Evolutionary conservation across 1,140 invertebrate genomes (phyloP), one percentile per base, ranked within the genome.

Genomic region (Ostrea denselamellosa): DNA sequence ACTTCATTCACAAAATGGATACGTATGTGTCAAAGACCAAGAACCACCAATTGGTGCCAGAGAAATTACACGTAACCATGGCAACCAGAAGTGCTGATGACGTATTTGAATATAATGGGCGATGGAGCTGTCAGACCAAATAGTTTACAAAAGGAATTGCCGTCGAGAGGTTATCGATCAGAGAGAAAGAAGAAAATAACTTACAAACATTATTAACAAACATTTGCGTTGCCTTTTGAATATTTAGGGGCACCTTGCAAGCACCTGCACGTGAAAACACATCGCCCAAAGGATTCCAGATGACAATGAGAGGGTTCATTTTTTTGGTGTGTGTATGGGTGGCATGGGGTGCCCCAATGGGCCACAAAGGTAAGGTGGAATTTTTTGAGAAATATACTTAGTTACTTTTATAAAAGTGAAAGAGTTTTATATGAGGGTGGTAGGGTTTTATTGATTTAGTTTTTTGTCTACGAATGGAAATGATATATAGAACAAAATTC

Each of bases 1-100:
- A 34, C n/a, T 77, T 77, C 68, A 77, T 77, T 77, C 68, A 77
- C 68, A 77, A 77, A 77, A 28, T 77, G 14, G 25, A 25, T 10
- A 77, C 28, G 25, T 77, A 77, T 77, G 68, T 77, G 28, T 14
- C 68, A 28, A 77, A 34, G 4, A 28, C 2, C 28, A 17, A 28
- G 28, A 14, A 17, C 12, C 28, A 34, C 25, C 25, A 77, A 77
- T 25, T 25, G 28, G 25, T 34, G 22, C 12, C 28, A 14, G 28
- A 12, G 68, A 62, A 62, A 62, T 62, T n/a, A 62, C 25, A 12
- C 68, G 68, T 77, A 28, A 34, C 28, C 28, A 77, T 77, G 68
- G 68, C 22, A 77, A 77, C 68, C 25, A 28, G 68, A 77, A 25
- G 22, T 77, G 68, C 14, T 22, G 68, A 77, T 77, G 68, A 77